These are phyloP conservation scores for Entomobrya proxima DNA, from an alignment of 2,888 invertebrate genomes.

Conservation along the genomic window DNA sequence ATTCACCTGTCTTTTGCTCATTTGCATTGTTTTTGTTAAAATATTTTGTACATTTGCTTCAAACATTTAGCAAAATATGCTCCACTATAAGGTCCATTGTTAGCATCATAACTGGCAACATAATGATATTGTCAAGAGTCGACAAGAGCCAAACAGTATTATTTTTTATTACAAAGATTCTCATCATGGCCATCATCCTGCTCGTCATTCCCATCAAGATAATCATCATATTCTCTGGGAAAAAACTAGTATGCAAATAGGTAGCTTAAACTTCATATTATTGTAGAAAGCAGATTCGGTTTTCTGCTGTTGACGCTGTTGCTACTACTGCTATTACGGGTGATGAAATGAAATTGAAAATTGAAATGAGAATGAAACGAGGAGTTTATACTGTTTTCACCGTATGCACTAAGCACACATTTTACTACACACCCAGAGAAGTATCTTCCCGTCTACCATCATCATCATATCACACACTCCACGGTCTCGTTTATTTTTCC, in stretches of 20 bases:
- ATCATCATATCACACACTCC: neutral
- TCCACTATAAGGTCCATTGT: too few species aligned
- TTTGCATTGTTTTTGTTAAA: too few species aligned
- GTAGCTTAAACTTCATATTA: neutral
- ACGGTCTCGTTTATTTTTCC: neutral
- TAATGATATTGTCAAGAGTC: neutral
- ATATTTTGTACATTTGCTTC: too few species aligned
- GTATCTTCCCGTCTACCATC: neutral
- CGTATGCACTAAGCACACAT: neutral
- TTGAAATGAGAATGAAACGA: conserved; percentile 27
- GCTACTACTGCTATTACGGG: too few species aligned
- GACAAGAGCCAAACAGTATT: neutral
- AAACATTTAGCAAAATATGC: too few species aligned
- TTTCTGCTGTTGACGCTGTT: conserved; percentile 25
- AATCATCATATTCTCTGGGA: neutral
- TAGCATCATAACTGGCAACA: neutral
- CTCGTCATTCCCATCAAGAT: neutral
- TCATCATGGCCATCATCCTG: neutral
- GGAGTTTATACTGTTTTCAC: neutral
- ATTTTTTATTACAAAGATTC: neutral
- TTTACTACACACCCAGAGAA: neutral
- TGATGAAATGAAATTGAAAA: conserved; percentile 50
- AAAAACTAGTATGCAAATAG: conserved; percentile 37
- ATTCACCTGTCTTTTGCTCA: too few species aligned
- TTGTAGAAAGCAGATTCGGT: neutral